Base-by-base conservation (phyloP, 2,113 vertebrate species). In the Greenwoodochromis staneri region DNA sequence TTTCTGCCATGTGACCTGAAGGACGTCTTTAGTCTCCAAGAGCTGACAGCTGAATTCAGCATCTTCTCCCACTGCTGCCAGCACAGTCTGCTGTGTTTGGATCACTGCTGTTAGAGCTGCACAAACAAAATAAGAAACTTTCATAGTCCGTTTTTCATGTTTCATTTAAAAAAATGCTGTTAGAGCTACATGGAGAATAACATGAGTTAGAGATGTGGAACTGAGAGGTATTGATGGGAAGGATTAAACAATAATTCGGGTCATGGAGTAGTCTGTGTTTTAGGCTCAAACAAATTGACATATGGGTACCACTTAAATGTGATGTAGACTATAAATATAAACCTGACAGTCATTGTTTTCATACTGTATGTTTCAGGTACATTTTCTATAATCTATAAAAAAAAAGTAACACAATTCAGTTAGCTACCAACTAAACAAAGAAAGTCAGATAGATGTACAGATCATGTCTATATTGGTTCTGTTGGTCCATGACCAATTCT, bases 331-430 rank as follows among this genome's bases (percentile, higher is more conserved):
- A 51, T 51, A n/a, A 51, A 51, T n/a, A 51, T 51, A 19, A 51
- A 19, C 49, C 49, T 5, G 17, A 9, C 49, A 19, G 2, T 19
- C 49, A 51, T 9, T 0, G 8, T 51, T 1, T 51, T 21, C 49
- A 51, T 51, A 19, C 17, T 19, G 17, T 51, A 51, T 51, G 4
- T 51, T 19, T 51, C 17, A 9, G 17, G 49, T 9, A 19, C 17
- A 19, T 51, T 51, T 1, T 49, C 47, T 49, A 0, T 49, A 0
- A 19, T 49, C 2, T 49, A 17, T 49, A 8, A 17, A 47, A 8
- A 45, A 49, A 16, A 7, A 16, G 42, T 47, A 47, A 49, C 4
- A 49, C 4, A 49, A 51, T 9, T 51, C 8, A 51, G 49, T 51
- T 9, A 51, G 3, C 17, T 51, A 51, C 49, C 49, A 51, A 51